Evolutionary conservation across 2,113 vertebrate genomes (phyloP), one percentile per base, ranked within the genome.

Genomic region (Malurus alboscapulatus): DNA sequence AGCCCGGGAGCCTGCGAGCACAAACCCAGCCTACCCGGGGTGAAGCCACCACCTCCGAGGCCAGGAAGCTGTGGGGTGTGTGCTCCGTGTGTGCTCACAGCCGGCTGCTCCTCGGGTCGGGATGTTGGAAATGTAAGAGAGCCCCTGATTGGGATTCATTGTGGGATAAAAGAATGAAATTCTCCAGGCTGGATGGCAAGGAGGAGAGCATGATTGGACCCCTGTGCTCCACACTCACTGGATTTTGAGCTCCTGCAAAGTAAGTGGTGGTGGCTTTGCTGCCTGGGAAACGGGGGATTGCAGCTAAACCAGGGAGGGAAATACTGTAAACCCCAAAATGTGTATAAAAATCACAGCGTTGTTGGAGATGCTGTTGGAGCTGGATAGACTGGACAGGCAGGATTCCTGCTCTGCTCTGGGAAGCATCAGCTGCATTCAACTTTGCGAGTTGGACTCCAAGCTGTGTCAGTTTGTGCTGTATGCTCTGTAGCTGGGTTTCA

Each of bases 271-370:
- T 65, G 25, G 10, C 6, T 89, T 90, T 72, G 50, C 44, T 48
- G 27, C 38, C n/a, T 55, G 44, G 59, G 21, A 45, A 47, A 44
- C 0, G 2, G 40, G 47, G 48, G n/a, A 4, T 17, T 47, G 40
- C n/a, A 11, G 4, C 34, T 61, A 12, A 76, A 42, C 1, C 3
- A 30, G 3, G 0, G 26, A 25, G 32, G 9, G n/a, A 32, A 26
- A 30, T 7, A 5, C 32, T 38, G 59, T 4, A 17, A 57, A 15
- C 22, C 1, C 0, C 1, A 1, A 11, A 1, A 25, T 15, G 6
- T 10, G 0, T 9, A 1, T 1, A 15, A 63, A 34, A 74, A 4
- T 7, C 0, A 8, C 61, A 14, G 50, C 1, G 0, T 3, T 21
- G 62, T 12, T 0, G 1, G 68, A 55, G 59, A 4, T 63, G 72